These are phyloP conservation scores for Sceloporus undulatus DNA, from an alignment of 2,113 vertebrate species.

Conservation along the genomic window DNA sequence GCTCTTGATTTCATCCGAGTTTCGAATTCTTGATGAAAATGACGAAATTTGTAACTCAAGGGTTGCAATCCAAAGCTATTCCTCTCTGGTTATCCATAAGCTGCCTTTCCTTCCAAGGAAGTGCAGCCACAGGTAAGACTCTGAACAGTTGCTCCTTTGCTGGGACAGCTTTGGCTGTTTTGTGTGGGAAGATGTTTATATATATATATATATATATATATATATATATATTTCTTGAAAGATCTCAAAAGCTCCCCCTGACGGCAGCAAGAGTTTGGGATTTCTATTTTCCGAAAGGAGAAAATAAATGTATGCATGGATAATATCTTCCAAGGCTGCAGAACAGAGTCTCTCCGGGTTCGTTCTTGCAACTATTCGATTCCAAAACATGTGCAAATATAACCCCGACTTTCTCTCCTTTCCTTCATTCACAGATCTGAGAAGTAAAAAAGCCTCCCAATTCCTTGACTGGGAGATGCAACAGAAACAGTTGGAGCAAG, in stretches of 20 bases:
- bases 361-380: conserved; percentile 26
- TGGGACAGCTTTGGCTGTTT: conserved; percentile 76
- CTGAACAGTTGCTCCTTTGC: conserved; percentile 82
- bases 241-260: conserved; percentile 95
- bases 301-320: conserved; percentile 51
- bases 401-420: background rate
- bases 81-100: too few species aligned
- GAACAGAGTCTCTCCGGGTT: conserved; percentile 62
- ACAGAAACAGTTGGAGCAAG: too few species aligned
- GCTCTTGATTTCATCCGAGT: background rate
- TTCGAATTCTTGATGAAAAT: too few species aligned
- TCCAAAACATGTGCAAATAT: background rate
- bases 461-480: too few species aligned
- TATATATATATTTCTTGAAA: conserved; percentile 69
- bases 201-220: conserved; percentile 41
- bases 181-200: background rate
- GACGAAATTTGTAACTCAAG: too few species aligned
- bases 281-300: background rate
- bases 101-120: conserved; percentile 64
- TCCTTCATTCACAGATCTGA: background rate
- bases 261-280: conserved; percentile 83
- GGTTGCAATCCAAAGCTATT: too few species aligned
- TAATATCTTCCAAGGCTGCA: conserved; percentile 30
- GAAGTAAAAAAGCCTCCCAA: too few species aligned
- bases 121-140: conserved; percentile 87